Conservation (phyloP, 2,113 vertebrate genomes). For the Leptocoma aspasia region DNA sequence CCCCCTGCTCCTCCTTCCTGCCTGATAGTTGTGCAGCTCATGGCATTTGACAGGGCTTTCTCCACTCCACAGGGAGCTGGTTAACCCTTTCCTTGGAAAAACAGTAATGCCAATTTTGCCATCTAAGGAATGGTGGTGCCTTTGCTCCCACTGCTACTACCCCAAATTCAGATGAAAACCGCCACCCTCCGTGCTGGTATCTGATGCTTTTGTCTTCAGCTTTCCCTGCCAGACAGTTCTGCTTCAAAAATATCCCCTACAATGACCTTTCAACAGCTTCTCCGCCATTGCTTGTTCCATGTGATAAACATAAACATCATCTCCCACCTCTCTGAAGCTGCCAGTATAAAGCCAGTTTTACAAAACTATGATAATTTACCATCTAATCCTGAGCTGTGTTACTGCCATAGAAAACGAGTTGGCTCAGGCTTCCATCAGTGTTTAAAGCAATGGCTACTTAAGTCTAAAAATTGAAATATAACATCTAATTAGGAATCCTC, state of each 20-base stretch:
- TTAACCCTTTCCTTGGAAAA: conserved; percentile 31
- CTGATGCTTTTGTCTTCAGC: background rate
- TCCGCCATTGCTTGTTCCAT: background rate
- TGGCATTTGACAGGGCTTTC: background rate
- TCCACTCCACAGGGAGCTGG: background rate
- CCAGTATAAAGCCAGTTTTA: background rate
- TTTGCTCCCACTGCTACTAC: background rate
- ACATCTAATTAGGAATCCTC: background rate
- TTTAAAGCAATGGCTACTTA: background rate
- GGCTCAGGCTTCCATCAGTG: background rate
- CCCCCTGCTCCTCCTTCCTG: conserved; percentile 52
- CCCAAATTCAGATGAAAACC: accelerated
- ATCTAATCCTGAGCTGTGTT: background rate
- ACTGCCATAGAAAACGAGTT: background rate
- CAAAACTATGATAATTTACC: background rate
- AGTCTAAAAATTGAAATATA: background rate
- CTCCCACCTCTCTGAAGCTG: background rate
- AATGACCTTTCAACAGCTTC: background rate
- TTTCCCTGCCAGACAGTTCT: background rate
- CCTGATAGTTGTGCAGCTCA: background rate
- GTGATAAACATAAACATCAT: background rate
- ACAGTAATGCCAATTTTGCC: background rate
- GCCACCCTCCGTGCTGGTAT: accelerated
- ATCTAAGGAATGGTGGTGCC: background rate
- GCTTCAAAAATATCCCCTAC: background rate